A percentile compares a stretch with the other conserved stretches of the same genome.
Conservation (phyloP, 2,888 invertebrate species). For the Hirtodrosophila trivittata region DNA sequence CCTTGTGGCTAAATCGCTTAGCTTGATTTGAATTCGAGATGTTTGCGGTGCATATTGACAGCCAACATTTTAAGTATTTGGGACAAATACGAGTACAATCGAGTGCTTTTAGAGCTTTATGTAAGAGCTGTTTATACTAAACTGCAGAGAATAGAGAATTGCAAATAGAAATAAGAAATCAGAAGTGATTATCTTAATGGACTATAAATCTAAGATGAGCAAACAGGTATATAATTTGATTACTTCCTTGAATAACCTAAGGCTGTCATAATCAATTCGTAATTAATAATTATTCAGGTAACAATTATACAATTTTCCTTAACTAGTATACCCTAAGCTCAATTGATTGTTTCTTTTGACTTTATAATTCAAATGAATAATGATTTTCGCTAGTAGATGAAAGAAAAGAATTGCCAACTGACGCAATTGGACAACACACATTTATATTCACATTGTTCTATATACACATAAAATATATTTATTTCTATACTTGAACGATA, state of each 20-base stretch:
- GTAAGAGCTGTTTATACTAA: conserved; percentile 36
- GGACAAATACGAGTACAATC: conserved; percentile 49
- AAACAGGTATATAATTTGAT: too few relatives aligned
- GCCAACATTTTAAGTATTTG: conserved; percentile 51
- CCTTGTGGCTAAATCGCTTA: conserved; percentile 19
- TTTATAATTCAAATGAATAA: conserved; percentile 28
- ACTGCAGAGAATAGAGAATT: conserved; percentile 1
- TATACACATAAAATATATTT: not conserved
- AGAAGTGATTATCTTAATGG: too few relatives aligned
- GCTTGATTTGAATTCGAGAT: conserved; percentile 44
- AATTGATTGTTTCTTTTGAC: conserved; percentile 35
- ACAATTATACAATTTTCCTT: conserved; percentile 2
- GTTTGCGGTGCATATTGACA: conserved; percentile 47
- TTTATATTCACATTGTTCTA: conserved; percentile 12
- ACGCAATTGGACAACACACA: conserved; percentile 31
- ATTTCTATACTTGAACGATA: not conserved
- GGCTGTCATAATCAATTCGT: too few relatives aligned
- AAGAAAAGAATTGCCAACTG: conserved; percentile 23
- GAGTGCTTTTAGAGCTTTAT: conserved; percentile 44
- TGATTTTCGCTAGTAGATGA: conserved; percentile 7
- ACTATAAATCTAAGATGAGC: too few relatives aligned
- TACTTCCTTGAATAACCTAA: too few relatives aligned
- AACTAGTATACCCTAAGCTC: not conserved
- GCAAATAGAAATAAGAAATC: not conserved
- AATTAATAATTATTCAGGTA: too few relatives aligned